phyloP scores from a whole-genome alignment of 2,888 invertebrate species.

The Nemurella pictetii region DNA sequence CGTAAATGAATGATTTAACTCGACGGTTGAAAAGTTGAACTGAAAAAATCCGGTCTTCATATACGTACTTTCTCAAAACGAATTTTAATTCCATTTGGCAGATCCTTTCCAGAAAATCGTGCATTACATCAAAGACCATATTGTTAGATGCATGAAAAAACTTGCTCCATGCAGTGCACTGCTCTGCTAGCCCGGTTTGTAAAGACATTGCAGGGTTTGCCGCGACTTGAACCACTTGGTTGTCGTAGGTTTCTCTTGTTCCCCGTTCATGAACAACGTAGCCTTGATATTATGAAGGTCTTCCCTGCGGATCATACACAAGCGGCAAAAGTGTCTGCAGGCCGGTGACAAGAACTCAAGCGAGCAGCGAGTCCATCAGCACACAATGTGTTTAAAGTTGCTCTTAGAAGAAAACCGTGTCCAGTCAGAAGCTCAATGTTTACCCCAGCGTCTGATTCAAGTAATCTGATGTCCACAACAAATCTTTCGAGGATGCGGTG shows the following conservation, averaged over 20 bases:
- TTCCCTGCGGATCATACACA: slow-evolving; percentile 19
- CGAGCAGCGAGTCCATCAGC: slow-evolving; percentile 24
- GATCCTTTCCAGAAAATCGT: slow-evolving; percentile 38
- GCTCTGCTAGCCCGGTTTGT: too few species aligned
- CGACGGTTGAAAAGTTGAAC: slow-evolving; percentile 35
- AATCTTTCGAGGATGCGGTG: not conserved
- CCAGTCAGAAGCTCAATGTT: not conserved
- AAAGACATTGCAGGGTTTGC: too few species aligned
- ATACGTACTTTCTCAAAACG: slow-evolving; percentile 32
- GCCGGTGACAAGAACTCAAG: slow-evolving; percentile 2
- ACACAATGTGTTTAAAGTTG: slow-evolving; percentile 21
- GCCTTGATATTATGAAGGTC: slow-evolving; percentile 21
- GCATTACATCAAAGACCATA: slow-evolving; percentile 37
- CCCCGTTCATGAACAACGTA: not conserved
- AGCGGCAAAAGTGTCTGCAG: slow-evolving; percentile 20
- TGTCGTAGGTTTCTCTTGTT: slow-evolving; percentile 13
- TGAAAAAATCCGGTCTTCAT: not conserved
- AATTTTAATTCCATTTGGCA: slow-evolving; percentile 38
- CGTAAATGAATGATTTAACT: slow-evolving; percentile 39
- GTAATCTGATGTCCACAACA: not conserved
- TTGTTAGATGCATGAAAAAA: slow-evolving; percentile 21
- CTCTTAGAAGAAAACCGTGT: slow-evolving; percentile 10
- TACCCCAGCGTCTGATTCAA: not conserved
- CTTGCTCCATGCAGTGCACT: slow-evolving; percentile 11
- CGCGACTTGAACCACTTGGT: not conserved